Evolutionary conservation across 1,140 invertebrate genomes (phyloP), one percentile per base, ranked within the genome.

Genomic region (honey bee (Apis mellifera)): DNA sequence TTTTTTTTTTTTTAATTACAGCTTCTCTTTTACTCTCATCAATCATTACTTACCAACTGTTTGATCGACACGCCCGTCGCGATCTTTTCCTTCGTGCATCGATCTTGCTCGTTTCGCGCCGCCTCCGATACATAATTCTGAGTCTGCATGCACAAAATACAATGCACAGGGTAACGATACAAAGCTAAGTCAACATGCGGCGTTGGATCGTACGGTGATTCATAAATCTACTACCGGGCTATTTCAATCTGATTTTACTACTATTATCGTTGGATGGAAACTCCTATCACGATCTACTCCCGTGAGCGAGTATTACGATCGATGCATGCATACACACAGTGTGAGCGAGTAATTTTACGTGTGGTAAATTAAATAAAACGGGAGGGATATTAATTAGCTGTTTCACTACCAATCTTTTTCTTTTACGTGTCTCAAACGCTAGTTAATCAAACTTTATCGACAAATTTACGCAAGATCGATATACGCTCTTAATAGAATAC

Each of bases 11-110:
- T 32, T 32, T 32, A 32, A 32, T 32, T 32, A 32, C 32, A 32
- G 2, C 2, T 32, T 32, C 32, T 32, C 4, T 3, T 32, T 32
- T 32, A 32, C 4, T 32, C 32, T 32, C 32, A 32, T 32, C 4
- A 32, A 32, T n/a, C n/a, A n/a, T 32, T 32, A 32, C 32, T 32
- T 32, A 32, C 94, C 94, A 95, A 91, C 86, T 94, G 91, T 90
- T 94, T 94, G 89, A 94, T 94, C 84, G 94, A 94, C 80, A 94
- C 91, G 76, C 94, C 94, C 78, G 94, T 95, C 70, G 93, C 92
- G 76, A 94, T 94, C 83, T 92, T 89, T 92, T 94, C 92, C 90
- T 92, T 93, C 87, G 90, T 93, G 68, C 89, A 90, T 89, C 93
- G 94, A 84, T 92, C 92, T 85, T 90, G 90, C 83, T 93, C 92